These are phyloP conservation scores for Melopsittacus undulatus DNA, from an alignment of 2,797 vertebrate species.

Conservation along the genomic window DNA sequence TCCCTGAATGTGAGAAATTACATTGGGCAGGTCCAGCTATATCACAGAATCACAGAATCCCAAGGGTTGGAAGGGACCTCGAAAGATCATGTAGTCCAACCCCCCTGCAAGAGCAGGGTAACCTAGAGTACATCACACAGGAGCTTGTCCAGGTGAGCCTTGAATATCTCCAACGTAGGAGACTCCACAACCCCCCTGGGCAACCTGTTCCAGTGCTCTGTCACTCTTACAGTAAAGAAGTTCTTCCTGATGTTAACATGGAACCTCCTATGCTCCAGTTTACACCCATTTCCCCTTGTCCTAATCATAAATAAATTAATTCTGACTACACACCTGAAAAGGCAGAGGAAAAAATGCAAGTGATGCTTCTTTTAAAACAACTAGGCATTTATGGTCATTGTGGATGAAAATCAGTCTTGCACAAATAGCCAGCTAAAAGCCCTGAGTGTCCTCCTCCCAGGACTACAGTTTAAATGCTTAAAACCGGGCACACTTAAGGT, in stretches of 20 bases:
- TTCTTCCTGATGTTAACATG: too few species aligned
- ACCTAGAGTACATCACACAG: too few species aligned
- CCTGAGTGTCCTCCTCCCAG: neutral
- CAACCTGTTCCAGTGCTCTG: too few species aligned
- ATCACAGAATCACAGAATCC: neutral
- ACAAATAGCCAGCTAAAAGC: neutral
- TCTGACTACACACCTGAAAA: slow-evolving; percentile 2
- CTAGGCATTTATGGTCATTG: slow-evolving; percentile 21
- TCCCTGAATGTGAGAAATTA: neutral
- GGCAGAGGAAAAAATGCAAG: slow-evolving; percentile 2
- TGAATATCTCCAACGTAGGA: too few species aligned
- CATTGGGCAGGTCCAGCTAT: neutral
- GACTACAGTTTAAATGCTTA: neutral
- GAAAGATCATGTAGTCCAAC: too few species aligned
- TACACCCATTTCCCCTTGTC: too few species aligned
- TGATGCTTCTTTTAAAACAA: slow-evolving; percentile 29
- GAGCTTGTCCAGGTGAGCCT: too few species aligned
- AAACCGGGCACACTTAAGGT: neutral
- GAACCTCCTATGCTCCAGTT: too few species aligned
- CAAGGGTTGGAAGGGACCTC: too few species aligned
- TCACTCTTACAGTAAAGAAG: too few species aligned
- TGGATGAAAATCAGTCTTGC: neutral
- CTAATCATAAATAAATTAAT: neutral
- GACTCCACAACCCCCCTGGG: too few species aligned
- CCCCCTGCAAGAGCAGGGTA: too few species aligned